A percentile compares a stretch with the other conserved stretches of the same genome.
Conservation (phyloP, 2,797 vertebrate species). For the Notamacropus eugenii region DNA sequence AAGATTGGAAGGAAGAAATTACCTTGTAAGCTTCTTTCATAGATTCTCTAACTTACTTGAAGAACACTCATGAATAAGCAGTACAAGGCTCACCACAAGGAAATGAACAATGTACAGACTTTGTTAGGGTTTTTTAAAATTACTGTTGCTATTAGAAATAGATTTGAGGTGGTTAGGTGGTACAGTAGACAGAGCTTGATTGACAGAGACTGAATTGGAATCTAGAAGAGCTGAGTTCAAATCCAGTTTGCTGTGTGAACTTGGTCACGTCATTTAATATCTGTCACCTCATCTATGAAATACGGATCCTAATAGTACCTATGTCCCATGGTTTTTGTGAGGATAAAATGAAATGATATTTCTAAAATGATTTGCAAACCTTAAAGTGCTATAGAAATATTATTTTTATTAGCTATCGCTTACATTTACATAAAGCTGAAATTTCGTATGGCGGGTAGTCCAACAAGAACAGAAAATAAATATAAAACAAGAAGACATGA, state of each 20-base stretch:
- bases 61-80: neutral
- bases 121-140: neutral
- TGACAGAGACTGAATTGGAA: neutral
- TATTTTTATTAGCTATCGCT: neutral
- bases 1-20: neutral
- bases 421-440: constrained; percentile 31
- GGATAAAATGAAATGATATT: neutral
- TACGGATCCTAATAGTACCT: neutral
- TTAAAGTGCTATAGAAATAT: neutral
- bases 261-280: neutral
- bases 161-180: neutral
- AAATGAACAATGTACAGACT: neutral
- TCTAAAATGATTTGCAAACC: neutral
- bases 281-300: neutral
- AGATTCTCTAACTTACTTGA: constrained; percentile 1
- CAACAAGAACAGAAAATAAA: constrained; percentile 18
- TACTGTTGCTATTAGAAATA: neutral
- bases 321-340: neutral
- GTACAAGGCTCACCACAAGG: neutral
- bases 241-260: neutral
- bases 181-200: neutral
- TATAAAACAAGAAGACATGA: neutral
- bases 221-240: neutral
- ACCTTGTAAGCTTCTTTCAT: neutral
- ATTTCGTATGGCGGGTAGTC: neutral